Base-by-base conservation (phyloP, 2,888 invertebrate species). In the Dynastes grantii region DNA sequence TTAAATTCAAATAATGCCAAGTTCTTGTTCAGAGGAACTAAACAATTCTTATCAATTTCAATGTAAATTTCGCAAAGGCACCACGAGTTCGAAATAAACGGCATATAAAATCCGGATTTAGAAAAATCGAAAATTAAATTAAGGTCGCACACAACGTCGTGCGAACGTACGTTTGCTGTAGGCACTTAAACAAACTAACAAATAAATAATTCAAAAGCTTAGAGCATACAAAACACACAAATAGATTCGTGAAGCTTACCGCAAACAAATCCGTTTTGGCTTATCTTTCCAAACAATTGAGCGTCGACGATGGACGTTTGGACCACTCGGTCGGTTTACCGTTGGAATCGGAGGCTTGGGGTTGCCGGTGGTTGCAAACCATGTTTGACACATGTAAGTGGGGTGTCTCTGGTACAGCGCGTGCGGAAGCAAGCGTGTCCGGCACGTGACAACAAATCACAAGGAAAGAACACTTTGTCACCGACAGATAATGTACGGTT, bases 261-360 rank as follows among this genome's bases (percentile, higher is more conserved):
- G 81, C 82, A 84, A 84, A 84, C 83, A 86, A 86, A 86, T 86
- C 73, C 86, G 84, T 65, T 84, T 85, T 85, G 87, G 88, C 86
- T 88, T 87, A 88, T 88, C 87, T 87, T 88, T 87, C 87, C 88
- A 80, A 86, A 88, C 88, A 88, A 88, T 88, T 88, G 87, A 86
- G 73, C 75, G 67, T 73, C 16, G 73, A 73, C 73, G 73, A 58
- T 45, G 37, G 70, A 80, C 53, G 70, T 70, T 55, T 53, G 70
- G 53, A 53, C 53, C 32, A 53, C 53, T 70, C 53, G 51, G 4
- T 32, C 51, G 64, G 32, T 58, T 22, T 67, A 16, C 16, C 51
- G 67, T 49, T 9, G n/a, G 73, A 64, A 77, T 67, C 53, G 63
- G 76, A 58, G 77, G 80, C 78, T 78, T 63, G 79, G 81, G 78